Percentiles rank a stretch among this genome's conserved stretches.
These are phyloP conservation scores for Hydractinia echinata DNA, from an alignment of 30 jellyfish, hydroid and myxozoan genomes.

Conservation along the genomic window DNA sequence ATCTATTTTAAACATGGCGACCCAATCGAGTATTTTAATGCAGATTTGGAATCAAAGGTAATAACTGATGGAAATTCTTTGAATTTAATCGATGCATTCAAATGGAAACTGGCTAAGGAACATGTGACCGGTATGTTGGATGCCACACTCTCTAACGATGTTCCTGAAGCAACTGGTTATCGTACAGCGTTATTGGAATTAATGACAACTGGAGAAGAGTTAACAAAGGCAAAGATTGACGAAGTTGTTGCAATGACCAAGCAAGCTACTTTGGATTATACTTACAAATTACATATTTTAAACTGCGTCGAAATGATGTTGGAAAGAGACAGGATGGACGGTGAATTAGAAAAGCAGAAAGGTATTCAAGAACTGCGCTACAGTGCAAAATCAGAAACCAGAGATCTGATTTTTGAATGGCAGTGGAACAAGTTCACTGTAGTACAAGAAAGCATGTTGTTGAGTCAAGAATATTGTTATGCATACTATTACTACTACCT, in stretches of 20 bases:
- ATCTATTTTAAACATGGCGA: background rate
- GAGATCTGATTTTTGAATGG: background rate
- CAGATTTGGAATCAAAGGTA: background rate
- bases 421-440: slow-evolving; percentile 6
- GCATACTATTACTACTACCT: slow-evolving; percentile 12
- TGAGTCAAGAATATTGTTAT: slow-evolving; percentile 19
- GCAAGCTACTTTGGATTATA: background rate
- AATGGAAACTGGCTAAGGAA: slow-evolving; percentile 23
- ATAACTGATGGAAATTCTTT: background rate
- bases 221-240: slow-evolving; percentile 4
- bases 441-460: slow-evolving; percentile 1
- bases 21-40: background rate
- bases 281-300: background rate
- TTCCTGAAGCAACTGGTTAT: slow-evolving; percentile 31
- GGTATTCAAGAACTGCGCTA: too few relatives aligned
- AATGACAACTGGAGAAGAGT: slow-evolving; percentile 24
- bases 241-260: background rate
- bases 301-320: background rate
- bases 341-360: background rate
- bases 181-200: slow-evolving; percentile 21
- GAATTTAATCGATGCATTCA: background rate
- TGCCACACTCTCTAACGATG: slow-evolving; percentile 19
- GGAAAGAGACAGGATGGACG: slow-evolving; percentile 6
- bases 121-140: slow-evolving; percentile 29
- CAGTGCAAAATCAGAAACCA: too few relatives aligned